Conservation (phyloP, 2,113 vertebrate species). For the Pontoporia blainvillei region DNA sequence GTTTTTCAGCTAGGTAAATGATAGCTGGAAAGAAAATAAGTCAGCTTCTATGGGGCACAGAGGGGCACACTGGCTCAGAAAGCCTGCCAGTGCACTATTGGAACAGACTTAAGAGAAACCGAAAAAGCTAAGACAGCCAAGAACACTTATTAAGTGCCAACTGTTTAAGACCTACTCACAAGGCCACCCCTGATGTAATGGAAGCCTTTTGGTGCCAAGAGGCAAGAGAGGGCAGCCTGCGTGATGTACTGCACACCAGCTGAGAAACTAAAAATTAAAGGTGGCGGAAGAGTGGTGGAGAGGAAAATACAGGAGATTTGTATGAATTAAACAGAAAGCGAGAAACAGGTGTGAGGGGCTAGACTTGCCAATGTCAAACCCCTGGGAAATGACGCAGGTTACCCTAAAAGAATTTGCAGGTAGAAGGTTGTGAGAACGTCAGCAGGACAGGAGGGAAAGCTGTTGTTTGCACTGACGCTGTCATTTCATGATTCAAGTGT, state of each 20-base stretch:
- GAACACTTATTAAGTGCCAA: not conserved
- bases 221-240: not conserved
- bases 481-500: not conserved
- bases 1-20: not conserved
- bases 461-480: not conserved
- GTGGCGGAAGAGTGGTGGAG: not conserved
- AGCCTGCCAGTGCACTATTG: not conserved
- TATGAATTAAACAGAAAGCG: not conserved
- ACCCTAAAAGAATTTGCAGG: not conserved
- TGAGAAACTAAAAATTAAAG: not conserved
- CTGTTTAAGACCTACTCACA: not conserved
- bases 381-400: not conserved
- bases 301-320: not conserved
- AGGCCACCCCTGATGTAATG: not conserved
- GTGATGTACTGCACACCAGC: not conserved
- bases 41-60: not conserved
- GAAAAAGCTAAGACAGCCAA: not conserved
- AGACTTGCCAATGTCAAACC: not conserved
- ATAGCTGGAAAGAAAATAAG: not conserved
- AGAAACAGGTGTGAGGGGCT: not conserved
- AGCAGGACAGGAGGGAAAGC: not conserved
- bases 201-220: not conserved
- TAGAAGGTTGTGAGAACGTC: rapidly evolving
- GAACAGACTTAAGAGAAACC: not conserved
- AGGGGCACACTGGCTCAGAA: not conserved